These are phyloP conservation scores for Cryptocheilus praepositus DNA, from an alignment of 2,888 invertebrate genomes.

Conservation along the genomic window DNA sequence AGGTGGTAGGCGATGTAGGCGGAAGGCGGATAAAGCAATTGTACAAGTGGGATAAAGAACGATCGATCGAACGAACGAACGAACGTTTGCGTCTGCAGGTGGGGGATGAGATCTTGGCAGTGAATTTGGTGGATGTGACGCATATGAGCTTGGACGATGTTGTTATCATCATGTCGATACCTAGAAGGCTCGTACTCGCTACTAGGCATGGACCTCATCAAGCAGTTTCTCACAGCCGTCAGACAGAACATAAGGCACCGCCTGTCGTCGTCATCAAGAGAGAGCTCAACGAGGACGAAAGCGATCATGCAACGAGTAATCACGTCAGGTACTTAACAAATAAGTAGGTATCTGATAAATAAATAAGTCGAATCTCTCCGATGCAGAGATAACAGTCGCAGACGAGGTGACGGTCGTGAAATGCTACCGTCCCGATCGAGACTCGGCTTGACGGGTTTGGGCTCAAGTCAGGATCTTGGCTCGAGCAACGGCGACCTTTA, in stretches of 20 bases:
- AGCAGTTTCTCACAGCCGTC: slow-evolving; percentile 70
- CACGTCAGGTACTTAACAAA: slow-evolving; percentile 74
- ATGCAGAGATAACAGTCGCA: slow-evolving; percentile 58
- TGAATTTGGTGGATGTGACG: slow-evolving; percentile 98
- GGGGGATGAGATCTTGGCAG: slow-evolving; percentile 98
- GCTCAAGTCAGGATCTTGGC: slow-evolving; percentile 75
- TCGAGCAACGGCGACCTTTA: slow-evolving; percentile 84
- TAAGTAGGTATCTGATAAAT: no score
- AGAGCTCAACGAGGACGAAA: slow-evolving; percentile 89
- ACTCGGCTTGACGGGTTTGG: slow-evolving; percentile 80
- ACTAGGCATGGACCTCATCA: slow-evolving; percentile 83
- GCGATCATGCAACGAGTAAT: slow-evolving; percentile 75
- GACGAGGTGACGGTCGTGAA: slow-evolving; percentile 86
- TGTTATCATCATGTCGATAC: slow-evolving; percentile 99
- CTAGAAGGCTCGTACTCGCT: slow-evolving; percentile 93
- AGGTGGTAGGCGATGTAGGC: no score
- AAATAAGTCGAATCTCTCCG: slow-evolving; percentile 26
- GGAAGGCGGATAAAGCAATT: no score
- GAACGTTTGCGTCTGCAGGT: slow-evolving; percentile 77
- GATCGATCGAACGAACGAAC: neutral
- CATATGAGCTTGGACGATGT: slow-evolving; percentile 99
- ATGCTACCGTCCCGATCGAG: slow-evolving; percentile 86
- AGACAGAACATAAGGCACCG: slow-evolving; percentile 87
- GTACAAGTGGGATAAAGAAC: no score
- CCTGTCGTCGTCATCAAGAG: slow-evolving; percentile 94